Evolutionary conservation across 2,113 vertebrate genomes (phyloP), one percentile per base, ranked within the genome.

Genomic region (Semicossyphus pulcher): DNA sequence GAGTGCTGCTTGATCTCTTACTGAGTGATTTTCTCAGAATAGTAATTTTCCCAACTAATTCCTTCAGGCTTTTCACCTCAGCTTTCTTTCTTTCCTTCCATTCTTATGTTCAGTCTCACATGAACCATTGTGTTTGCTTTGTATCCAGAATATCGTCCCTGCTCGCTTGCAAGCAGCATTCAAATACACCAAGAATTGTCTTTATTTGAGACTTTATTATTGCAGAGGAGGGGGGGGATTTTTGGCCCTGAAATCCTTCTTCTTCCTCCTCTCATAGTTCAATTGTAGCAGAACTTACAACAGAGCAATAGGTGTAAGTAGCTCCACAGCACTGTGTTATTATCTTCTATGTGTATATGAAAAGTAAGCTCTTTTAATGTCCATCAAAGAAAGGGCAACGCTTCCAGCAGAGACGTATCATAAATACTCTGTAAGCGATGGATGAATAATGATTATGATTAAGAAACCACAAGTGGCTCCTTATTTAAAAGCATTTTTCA

Each of bases 11-110:
- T 39, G 52, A 81, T 83, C 57, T 85, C 28, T 77, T 28, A 62
- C 61, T 64, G 57, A 68, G 47, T 78, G 74, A 57, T 63, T 68
- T 72, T 58, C 37, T 26, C 57, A 67, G 68, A 83, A 80, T 63
- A 53, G 37, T 52, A 64, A 60, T 80, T 83, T 74, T 76, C 63
- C 60, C 74, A 68, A 58, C 51, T 81, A 67, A 81, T 69, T 65
- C 56, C 29, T 73, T 67, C 57, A 78, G 67, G 72, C 25, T 72
- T 78, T 78, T 80, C 72, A 82, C 45, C 72, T 76, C 49, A 28
- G 53, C 54, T 72, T 60, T 34, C 21, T 76, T n/a, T 51, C 26
- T 57, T 70, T 53, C 66, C 78, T 74, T 72, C 69, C 41, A 34
- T 15, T 76, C 59, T 65, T 63, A 39, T 15, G 48, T 54, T 67